Conservation (phyloP, 2,113 vertebrate genomes). For the Pogonocichla stellata region DNA sequence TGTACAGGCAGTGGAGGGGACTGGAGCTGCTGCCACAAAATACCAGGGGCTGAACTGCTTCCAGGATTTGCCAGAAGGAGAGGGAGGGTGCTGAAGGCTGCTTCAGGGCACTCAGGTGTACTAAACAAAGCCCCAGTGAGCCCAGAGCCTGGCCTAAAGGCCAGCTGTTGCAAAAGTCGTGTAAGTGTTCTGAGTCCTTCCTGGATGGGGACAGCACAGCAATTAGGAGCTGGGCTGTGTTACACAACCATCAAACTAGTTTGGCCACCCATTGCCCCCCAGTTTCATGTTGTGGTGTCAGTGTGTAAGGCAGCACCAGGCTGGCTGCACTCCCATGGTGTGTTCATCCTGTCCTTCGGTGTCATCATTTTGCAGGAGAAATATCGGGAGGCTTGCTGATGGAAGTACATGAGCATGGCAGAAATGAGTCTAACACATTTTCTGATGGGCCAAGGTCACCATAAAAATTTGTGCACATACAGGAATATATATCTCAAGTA, state of each 20-base stretch:
- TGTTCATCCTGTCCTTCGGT: neutral
- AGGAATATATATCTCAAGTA: neutral
- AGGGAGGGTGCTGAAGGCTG: neutral
- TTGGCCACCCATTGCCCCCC: neutral
- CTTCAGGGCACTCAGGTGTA: neutral
- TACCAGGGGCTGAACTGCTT: neutral
- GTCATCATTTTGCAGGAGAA: neutral
- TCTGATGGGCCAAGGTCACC: neutral
- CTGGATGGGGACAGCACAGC: neutral
- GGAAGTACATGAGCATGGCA: neutral
- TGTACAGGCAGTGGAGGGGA: neutral
- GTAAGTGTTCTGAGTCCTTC: neutral
- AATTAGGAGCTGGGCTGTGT: neutral
- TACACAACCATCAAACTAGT: neutral
- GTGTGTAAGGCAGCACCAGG: neutral
- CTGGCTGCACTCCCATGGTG: rapidly evolving
- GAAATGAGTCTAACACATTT: neutral
- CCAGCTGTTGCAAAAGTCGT: neutral
- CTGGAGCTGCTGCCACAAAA: neutral
- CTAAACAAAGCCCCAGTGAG: rapidly evolving
- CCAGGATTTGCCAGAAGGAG: neutral
- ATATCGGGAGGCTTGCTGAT: neutral
- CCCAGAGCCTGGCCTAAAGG: neutral
- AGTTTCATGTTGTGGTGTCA: neutral
- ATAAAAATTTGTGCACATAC: neutral